These are phyloP conservation scores for Willisornis vidua DNA, from an alignment of 2,113 vertebrate genomes.

Conservation along the genomic window DNA sequence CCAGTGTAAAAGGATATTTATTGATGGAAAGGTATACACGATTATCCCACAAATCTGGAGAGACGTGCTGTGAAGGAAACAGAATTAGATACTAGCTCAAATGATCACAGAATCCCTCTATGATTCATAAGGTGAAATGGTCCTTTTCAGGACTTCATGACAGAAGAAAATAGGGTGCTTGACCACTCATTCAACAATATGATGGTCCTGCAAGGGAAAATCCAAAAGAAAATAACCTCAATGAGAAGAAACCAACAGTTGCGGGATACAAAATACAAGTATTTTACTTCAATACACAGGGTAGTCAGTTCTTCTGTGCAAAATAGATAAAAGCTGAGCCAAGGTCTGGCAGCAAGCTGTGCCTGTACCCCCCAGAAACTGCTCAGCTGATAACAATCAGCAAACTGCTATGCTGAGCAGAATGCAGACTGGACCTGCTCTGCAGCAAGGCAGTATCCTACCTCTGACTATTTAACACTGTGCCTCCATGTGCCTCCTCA, in stretches of 20 bases:
- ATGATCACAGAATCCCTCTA: background rate
- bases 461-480: background rate
- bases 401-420: background rate
- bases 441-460: background rate
- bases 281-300: rapidly evolving
- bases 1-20: background rate
- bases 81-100: background rate
- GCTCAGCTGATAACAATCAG: background rate
- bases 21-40: background rate
- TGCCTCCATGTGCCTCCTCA: background rate
- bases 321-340: background rate
- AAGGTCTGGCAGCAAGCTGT: background rate
- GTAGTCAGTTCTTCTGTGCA: background rate
- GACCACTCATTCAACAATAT: background rate
- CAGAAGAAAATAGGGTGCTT: background rate
- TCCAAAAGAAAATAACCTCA: background rate
- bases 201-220: background rate
- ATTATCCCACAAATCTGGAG: background rate
- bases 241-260: background rate
- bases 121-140: background rate
- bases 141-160: background rate
- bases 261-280: background rate
- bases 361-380: background rate
- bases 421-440: background rate
- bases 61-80: background rate